Percentiles rank a stretch among this genome's conserved stretches.
phyloP scores from a whole-genome alignment of 2,113 vertebrate species.

The Gallinago undulata region DNA sequence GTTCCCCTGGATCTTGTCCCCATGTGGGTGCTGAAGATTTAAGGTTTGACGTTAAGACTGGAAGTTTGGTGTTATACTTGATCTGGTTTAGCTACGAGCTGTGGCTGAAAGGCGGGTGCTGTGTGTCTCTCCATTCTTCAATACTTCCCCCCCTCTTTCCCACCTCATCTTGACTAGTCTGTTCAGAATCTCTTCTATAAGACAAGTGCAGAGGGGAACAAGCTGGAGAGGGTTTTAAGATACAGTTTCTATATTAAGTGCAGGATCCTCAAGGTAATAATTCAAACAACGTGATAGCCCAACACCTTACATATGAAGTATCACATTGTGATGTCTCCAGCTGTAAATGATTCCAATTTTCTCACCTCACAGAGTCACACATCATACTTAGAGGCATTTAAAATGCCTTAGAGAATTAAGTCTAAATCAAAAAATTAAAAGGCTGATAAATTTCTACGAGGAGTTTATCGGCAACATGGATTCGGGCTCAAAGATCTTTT shows the following conservation, averaged over 20 bases:
- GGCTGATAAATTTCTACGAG: neutral
- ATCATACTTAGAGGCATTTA: neutral
- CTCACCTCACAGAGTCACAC: neutral
- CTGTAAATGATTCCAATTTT: neutral
- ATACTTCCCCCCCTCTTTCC: neutral
- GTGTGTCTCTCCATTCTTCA: neutral
- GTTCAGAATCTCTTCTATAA: neutral
- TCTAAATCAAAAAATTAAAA: neutral
- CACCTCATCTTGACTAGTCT: neutral
- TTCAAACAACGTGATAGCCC: neutral
- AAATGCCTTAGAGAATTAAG: neutral
- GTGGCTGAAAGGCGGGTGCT: neutral
- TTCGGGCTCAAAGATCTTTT: neutral
- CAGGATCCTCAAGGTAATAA: neutral
- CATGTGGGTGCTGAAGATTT: neutral
- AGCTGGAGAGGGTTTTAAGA: neutral
- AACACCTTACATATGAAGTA: accelerated
- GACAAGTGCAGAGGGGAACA: neutral
- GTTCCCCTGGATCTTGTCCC: neutral
- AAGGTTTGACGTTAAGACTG: neutral
- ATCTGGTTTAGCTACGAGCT: neutral
- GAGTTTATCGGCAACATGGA: neutral
- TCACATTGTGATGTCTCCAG: neutral
- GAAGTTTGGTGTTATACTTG: neutral
- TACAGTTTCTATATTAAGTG: neutral